phyloP scores from a whole-genome alignment of 2,797 vertebrate species.

The Emys orbicularis region DNA sequence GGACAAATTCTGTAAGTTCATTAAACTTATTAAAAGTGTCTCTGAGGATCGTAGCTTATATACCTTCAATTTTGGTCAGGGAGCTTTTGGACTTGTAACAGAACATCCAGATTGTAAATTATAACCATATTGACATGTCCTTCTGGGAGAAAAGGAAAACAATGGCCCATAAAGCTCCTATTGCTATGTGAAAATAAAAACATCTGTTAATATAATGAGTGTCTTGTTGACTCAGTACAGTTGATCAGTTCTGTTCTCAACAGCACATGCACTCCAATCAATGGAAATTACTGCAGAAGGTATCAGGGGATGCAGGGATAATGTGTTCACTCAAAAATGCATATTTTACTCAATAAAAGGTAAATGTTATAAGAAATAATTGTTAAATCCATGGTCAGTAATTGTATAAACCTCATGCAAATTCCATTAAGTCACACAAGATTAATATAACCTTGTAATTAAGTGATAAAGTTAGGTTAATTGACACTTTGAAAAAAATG shows the following conservation, averaged over 20 bases:
- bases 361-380: not conserved
- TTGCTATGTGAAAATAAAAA: conserved; percentile 53
- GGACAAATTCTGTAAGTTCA: not conserved
- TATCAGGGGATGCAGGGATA: conserved; percentile 22
- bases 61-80: not conserved
- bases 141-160: conserved; percentile 50
- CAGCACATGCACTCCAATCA: conserved; percentile 31
- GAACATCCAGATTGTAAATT: conserved; percentile 24
- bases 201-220: conserved; percentile 47
- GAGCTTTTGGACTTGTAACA: conserved; percentile 17
- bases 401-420: not conserved
- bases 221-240: conserved; percentile 48
- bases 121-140: conserved; percentile 10
- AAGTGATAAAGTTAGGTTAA: not conserved
- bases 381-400: not conserved
- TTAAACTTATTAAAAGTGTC: not conserved
- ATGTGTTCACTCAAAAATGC: conserved; percentile 18
- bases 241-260: conserved; percentile 43
- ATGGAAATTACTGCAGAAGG: conserved; percentile 36
- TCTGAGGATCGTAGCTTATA: not conserved
- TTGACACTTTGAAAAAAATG: not conserved
- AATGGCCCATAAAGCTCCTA: conserved; percentile 16
- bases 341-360: conserved; percentile 38
- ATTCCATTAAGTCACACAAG: not conserved
- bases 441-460: not conserved